These are phyloP conservation scores for Taurulus bubalis DNA, from an alignment of 2,113 vertebrate genomes.

Conservation along the genomic window DNA sequence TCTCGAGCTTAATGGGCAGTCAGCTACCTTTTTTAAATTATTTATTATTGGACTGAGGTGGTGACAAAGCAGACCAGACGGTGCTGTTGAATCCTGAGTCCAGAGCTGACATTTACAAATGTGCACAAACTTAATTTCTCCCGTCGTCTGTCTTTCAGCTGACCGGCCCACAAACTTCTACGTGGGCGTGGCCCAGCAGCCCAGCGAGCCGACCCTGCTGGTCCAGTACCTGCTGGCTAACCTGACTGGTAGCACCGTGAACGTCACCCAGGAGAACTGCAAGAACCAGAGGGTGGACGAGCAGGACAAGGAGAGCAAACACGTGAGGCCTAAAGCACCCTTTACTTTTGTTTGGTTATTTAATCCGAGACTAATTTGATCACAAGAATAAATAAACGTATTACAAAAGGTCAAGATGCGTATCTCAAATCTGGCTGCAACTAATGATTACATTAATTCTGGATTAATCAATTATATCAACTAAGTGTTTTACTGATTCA, in stretches of 20 bases:
- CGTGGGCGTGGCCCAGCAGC: conserved; percentile 79
- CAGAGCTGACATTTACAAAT: not conserved
- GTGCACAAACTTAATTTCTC: not conserved
- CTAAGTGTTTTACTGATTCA: not conserved
- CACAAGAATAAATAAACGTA: not conserved
- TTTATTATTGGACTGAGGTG: not conserved
- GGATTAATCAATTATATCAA: not conserved
- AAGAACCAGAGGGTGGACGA: conserved; percentile 79
- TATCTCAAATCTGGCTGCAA: not conserved
- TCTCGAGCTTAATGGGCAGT: not conserved
- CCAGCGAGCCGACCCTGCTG: conserved; percentile 77
- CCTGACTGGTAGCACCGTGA: conserved; percentile 84
- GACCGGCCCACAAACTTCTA: conserved; percentile 88
- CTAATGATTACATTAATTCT: not conserved
- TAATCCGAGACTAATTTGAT: not conserved
- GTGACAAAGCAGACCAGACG: not conserved
- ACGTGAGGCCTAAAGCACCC: conserved; percentile 73
- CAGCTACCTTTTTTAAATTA: no score
- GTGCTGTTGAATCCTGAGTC: not conserved
- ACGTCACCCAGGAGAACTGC: conserved; percentile 88
- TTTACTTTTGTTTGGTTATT: not conserved
- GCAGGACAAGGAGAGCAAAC: conserved; percentile 78
- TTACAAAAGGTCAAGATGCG: not conserved
- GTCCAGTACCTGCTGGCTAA: conserved; percentile 91
- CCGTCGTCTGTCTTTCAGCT: conserved; percentile 69